These are phyloP conservation scores for Nephila pilipes DNA, from an alignment of 1,140 invertebrate species.

Conservation along the genomic window DNA sequence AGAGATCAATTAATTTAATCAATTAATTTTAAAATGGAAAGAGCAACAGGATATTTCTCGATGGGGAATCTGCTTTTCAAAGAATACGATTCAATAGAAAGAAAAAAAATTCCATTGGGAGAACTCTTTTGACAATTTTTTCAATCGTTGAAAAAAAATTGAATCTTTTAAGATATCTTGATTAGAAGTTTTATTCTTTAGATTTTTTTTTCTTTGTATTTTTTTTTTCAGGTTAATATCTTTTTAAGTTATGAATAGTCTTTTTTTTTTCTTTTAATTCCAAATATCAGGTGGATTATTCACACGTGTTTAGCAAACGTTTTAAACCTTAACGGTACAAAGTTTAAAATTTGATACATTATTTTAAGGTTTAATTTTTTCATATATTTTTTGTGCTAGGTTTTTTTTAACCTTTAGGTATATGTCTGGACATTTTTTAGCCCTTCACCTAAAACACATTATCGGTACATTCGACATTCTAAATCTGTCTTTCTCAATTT, in stretches of 20 bases:
- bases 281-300: conserved; percentile 9
- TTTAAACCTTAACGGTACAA: background rate
- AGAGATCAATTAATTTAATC: conserved; percentile 35
- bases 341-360: too few relatives aligned
- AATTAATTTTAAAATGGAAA: conserved; percentile 5
- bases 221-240: background rate
- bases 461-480: too few relatives aligned
- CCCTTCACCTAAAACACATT: too few relatives aligned
- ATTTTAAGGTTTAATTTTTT: too few relatives aligned
- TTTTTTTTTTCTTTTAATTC: background rate
- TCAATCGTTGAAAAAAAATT: background rate
- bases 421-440: too few relatives aligned
- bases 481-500: too few relatives aligned
- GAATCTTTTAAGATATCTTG: background rate
- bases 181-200: background rate
- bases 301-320: background rate
- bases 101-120: background rate
- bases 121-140: background rate
- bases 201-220: background rate
- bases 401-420: too few relatives aligned
- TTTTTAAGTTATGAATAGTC: background rate
- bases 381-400: too few relatives aligned
- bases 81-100: background rate
- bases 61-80: background rate
- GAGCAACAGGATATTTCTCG: background rate